A percentile compares a stretch with the other conserved stretches of the same genome.
Conservation (phyloP, 2,888 invertebrate genomes). For the Morpho achilles region DNA sequence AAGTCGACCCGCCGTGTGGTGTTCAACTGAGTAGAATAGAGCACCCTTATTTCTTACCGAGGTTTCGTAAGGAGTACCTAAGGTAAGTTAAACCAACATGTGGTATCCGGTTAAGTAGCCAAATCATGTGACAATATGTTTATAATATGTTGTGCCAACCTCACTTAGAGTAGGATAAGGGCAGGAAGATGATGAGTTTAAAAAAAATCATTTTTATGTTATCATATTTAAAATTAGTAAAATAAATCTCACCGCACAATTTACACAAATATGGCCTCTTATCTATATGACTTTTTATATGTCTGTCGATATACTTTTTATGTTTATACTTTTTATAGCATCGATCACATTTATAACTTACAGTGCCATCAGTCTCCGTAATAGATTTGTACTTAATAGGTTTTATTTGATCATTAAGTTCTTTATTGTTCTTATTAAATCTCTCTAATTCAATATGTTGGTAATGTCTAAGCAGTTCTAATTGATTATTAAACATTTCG, state of each 20-base stretch:
- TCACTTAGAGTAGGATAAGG: too few species aligned
- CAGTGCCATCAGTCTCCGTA: conserved; percentile 21
- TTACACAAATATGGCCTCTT: conserved; percentile 57
- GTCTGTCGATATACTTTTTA: conserved; percentile 41
- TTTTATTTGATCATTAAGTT: conserved; percentile 18
- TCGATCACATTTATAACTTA: conserved; percentile 42
- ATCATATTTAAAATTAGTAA: background rate
- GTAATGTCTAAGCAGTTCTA: conserved; percentile 21
- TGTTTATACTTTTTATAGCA: conserved; percentile 43
- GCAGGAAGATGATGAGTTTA: too few species aligned
- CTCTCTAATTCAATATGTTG: conserved; percentile 21
- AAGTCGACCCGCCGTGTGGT: too few species aligned
- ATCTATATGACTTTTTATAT: conserved; percentile 41
- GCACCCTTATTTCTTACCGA: too few species aligned
- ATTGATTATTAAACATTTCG: conserved; percentile 16
- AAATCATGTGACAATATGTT: too few species aligned
- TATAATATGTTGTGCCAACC: too few species aligned
- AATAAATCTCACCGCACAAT: conserved; percentile 52
- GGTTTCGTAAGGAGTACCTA: too few species aligned
- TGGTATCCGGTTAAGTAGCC: too few species aligned
- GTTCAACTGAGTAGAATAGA: too few species aligned
- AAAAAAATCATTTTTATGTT: background rate
- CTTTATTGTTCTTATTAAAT: conserved; percentile 19
- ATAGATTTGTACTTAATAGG: conserved; percentile 28
- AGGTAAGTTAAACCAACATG: too few species aligned